phyloP scores from a whole-genome alignment of 2,888 invertebrate species.

The Macrophya annulata region DNA sequence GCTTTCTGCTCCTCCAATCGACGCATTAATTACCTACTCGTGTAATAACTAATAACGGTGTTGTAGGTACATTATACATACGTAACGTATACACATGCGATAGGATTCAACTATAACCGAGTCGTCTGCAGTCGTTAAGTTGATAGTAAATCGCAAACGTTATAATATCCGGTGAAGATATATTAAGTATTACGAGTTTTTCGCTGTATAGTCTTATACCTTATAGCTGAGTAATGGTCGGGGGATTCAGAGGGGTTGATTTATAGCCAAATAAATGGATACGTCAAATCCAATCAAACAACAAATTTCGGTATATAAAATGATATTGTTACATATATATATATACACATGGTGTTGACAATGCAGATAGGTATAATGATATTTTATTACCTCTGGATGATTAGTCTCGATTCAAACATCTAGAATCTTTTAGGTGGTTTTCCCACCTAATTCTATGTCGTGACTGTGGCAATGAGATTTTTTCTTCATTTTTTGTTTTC shows the following conservation, averaged over 20 bases:
- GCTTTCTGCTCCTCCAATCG: background rate
- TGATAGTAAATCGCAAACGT: slow-evolving; percentile 4
- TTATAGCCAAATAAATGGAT: slow-evolving; percentile 26
- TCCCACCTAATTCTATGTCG: slow-evolving; percentile 26
- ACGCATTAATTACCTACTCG: too few relatives aligned
- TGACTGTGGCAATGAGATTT: background rate
- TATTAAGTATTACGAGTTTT: background rate
- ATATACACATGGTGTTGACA: background rate
- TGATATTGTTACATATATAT: too few relatives aligned
- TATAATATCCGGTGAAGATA: slow-evolving; percentile 11
- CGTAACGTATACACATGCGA: background rate
- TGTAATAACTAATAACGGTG: background rate
- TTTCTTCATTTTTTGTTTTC: too few relatives aligned
- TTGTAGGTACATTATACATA: background rate
- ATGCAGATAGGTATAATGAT: background rate
- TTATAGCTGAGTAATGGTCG: background rate
- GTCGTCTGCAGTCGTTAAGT: slow-evolving; percentile 26
- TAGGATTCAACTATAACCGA: background rate
- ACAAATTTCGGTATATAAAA: background rate
- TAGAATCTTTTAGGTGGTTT: background rate
- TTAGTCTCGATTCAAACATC: background rate
- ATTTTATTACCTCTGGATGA: background rate
- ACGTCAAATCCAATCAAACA: slow-evolving; percentile 35
- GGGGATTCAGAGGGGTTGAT: slow-evolving; percentile 24
- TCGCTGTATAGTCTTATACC: background rate